Evolutionary conservation across 1,140 invertebrate species (phyloP), one percentile per base, ranked within the genome.

Genomic region (Oncopeltus fasciatus): DNA sequence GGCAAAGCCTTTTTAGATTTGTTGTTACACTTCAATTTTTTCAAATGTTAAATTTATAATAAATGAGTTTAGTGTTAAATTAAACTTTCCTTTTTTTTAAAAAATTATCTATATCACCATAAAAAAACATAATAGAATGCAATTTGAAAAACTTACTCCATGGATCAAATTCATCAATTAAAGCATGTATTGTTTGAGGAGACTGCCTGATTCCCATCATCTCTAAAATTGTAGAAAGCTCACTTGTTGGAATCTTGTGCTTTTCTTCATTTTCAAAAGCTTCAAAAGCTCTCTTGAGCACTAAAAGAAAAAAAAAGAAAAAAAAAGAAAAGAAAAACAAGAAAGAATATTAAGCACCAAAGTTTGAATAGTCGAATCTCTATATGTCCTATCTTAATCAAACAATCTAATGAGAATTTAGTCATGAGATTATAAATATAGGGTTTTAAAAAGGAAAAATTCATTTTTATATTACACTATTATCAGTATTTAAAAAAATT

Each of bases 261-360:
- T 83, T 84, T 67, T 84, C 85, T 61, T 87, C 86, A 43, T 82
- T 81, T 69, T 90, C 87, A 70, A 90, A 90, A 44, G 87, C 86
- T 67, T 85, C 81, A 72, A 90, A 90, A 16, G 85, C 86, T 68
- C 84, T 85, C 64, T 82, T 80, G 60, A 88, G 74, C 74, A 87
- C 86, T 87, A 70, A 28, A 68, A 67, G n/a, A n/a, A n/a, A n/a
- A n/a, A n/a, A n/a, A n/a, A n/a, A n/a, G n/a, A n/a, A n/a, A n/a
- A n/a, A n/a, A n/a, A n/a, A n/a, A n/a, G n/a, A n/a, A n/a, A n/a
- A n/a, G n/a, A n/a, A n/a, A n/a, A n/a, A n/a, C n/a, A n/a, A n/a
- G n/a, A n/a, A n/a, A n/a, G n/a, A n/a, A n/a, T n/a, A n/a, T n/a
- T n/a, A n/a, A n/a, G n/a, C n/a, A n/a, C n/a, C n/a, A n/a, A n/a